Evolutionary conservation across 2,113 vertebrate species (phyloP).

Genomic region (Daboia siamensis): DNA sequence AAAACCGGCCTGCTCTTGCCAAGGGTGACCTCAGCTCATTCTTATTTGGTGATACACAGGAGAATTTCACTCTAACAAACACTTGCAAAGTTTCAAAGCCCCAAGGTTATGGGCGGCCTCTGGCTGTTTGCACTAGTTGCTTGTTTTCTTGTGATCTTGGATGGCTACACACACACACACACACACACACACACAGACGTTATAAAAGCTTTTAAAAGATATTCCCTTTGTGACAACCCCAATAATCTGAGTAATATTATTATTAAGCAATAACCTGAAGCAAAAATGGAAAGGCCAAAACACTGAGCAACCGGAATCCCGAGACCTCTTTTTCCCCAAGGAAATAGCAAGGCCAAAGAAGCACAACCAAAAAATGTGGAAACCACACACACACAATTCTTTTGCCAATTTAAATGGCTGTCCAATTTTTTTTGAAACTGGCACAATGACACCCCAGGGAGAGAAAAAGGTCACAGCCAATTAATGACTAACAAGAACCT

Average conservation of each 20-base stretch:
- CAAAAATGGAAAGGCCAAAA: background rate
- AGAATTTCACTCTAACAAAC: slow-evolving; percentile 69
- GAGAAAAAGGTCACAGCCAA: background rate
- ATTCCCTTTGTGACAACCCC: slow-evolving; percentile 8
- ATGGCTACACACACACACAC: background rate
- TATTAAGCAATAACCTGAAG: background rate
- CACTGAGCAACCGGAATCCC: background rate
- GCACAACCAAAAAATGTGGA: background rate
- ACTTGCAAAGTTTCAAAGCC: slow-evolving; percentile 67
- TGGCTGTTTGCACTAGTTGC: slow-evolving; percentile 42
- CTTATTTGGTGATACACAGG: slow-evolving; percentile 75
- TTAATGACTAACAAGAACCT: background rate
- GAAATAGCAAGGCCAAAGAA: background rate
- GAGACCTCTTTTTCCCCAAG: background rate
- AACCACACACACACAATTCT: background rate
- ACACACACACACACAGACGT: no score
- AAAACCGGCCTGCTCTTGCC: slow-evolving; percentile 59
- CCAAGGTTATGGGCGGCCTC: slow-evolving; percentile 60
- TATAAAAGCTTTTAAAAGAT: background rate
- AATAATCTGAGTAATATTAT: background rate
- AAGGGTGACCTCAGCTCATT: slow-evolving; percentile 82
- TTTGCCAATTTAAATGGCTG: no score
- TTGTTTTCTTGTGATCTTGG: slow-evolving; percentile 43
- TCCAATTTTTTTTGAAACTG: background rate
- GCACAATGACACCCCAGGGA: background rate